Base-by-base conservation (phyloP, 2,888 invertebrate species). In the Eulithis testata region DNA sequence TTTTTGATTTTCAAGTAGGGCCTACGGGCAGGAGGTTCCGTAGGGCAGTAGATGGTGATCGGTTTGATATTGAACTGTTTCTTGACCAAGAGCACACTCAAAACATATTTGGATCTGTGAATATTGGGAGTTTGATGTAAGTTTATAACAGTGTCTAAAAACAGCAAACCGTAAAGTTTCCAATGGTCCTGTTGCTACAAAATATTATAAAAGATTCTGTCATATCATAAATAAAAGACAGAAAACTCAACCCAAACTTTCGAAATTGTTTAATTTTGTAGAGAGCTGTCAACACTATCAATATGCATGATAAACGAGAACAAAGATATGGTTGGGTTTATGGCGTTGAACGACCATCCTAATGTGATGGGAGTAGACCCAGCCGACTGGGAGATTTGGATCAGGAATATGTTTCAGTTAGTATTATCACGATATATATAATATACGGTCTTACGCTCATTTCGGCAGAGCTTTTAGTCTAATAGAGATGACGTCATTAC, bases 311-410 rank as follows among this genome's bases (percentile, higher is more conserved):
- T 94, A 65, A 84, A 90, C 65, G 86, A 87, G 12, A 78, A 81
- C 1, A 85, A 85, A 49, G 82, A 86, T 31, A 86, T 93, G 36
- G 74, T 81, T 2, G 93, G 92, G 0, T 93, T 91, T 62, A 78
- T 91, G 78, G 85, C 90, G 0, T 70, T 94, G 2, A 77, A 81
- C 27, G 87, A 93, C 74, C 90, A 91, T 74, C 95, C 95, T 0
- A 94, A 94, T 72, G 80, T 95, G n/a, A 88, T 90, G 0, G 87
- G 93, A 0, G 80, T 95, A 5, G 91, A 94, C 11, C 86, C 94
- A 0, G 86, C 88, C 40, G 93, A 90, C 55, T 95, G 95, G 95
- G 87, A 91, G 59, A 69, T 72, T 4, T 92, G 92, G 92, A 80
- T 90, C 21, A 77, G 91, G 60, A 91, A 91, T 72, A 81, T 87